These are phyloP conservation scores for Molothrus aeneus DNA, from an alignment of 2,797 vertebrate genomes.

Conservation along the genomic window DNA sequence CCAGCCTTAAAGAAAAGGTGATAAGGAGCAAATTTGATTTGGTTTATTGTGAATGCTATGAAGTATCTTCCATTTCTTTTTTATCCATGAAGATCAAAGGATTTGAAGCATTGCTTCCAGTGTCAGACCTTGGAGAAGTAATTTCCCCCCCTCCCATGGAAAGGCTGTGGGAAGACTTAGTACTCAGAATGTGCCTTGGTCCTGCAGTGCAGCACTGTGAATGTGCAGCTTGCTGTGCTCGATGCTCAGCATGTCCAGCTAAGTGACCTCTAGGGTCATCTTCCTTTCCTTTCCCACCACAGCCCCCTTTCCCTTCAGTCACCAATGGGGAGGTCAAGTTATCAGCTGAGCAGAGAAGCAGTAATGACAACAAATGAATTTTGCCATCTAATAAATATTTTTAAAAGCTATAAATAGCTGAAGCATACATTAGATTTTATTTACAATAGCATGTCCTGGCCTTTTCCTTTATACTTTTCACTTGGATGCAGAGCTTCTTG, in stretches of 20 bases:
- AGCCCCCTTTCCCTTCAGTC: neutral
- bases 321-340: neutral
- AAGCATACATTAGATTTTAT: neutral
- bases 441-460: neutral
- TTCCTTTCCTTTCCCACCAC: constrained; percentile 9
- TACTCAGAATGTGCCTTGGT: neutral
- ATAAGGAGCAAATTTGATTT: neutral
- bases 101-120: neutral
- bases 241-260: neutral
- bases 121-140: neutral
- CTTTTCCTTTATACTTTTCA: neutral
- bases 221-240: neutral
- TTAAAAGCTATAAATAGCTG: neutral
- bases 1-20: neutral
- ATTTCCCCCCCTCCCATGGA: neutral
- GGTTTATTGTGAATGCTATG: neutral
- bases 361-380: neutral
- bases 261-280: neutral
- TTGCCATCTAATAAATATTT: constrained; percentile 14
- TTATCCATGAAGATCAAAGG: neutral
- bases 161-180: neutral
- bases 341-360: neutral
- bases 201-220: fast-evolving
- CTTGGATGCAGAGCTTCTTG: neutral
- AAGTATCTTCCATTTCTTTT: neutral